These are phyloP conservation scores for Camponotus floridanus DNA, from an alignment of 1,140 invertebrate genomes.

Conservation along the genomic window DNA sequence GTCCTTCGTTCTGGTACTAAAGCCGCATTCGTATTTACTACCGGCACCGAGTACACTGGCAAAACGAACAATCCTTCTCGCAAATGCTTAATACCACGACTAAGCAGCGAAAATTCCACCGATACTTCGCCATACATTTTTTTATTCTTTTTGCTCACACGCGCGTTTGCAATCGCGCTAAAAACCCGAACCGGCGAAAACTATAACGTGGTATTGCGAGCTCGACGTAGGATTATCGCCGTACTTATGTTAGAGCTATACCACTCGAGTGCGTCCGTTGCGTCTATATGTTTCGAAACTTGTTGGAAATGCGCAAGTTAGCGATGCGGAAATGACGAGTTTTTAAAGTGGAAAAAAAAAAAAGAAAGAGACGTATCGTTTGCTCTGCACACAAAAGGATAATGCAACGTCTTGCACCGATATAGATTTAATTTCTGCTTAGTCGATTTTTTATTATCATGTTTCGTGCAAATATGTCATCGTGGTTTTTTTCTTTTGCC, in stretches of 20 bases:
- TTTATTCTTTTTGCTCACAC: not conserved
- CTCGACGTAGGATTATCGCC: slow-evolving; percentile 52
- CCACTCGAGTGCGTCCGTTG: slow-evolving; percentile 11
- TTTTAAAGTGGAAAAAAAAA: slow-evolving; percentile 41
- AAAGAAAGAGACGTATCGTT: slow-evolving; percentile 8
- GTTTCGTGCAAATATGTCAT: not conserved
- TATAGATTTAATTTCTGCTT: slow-evolving; percentile 53
- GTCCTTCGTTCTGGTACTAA: slow-evolving; percentile 21
- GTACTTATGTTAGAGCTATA: slow-evolving; percentile 44
- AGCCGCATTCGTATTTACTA: slow-evolving; percentile 59
- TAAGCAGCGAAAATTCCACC: slow-evolving; percentile 61
- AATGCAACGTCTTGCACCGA: slow-evolving; percentile 33
- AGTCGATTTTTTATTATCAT: slow-evolving; percentile 12
- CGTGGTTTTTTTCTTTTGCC: slow-evolving; percentile 17
- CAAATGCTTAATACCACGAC: slow-evolving; percentile 54
- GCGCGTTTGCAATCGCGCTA: slow-evolving; percentile 5
- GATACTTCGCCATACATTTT: slow-evolving; percentile 42
- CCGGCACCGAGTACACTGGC: not conserved
- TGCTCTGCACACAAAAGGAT: not conserved
- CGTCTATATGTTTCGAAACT: not conserved
- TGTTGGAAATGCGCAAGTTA: slow-evolving; percentile 38
- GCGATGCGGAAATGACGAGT: slow-evolving; percentile 53
- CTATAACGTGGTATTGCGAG: slow-evolving; percentile 51
- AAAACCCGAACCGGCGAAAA: slow-evolving; percentile 9
- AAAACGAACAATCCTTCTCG: slow-evolving; percentile 32